These are phyloP conservation scores for Nymphicus hollandicus DNA, from an alignment of 2,113 vertebrate genomes.

Conservation along the genomic window DNA sequence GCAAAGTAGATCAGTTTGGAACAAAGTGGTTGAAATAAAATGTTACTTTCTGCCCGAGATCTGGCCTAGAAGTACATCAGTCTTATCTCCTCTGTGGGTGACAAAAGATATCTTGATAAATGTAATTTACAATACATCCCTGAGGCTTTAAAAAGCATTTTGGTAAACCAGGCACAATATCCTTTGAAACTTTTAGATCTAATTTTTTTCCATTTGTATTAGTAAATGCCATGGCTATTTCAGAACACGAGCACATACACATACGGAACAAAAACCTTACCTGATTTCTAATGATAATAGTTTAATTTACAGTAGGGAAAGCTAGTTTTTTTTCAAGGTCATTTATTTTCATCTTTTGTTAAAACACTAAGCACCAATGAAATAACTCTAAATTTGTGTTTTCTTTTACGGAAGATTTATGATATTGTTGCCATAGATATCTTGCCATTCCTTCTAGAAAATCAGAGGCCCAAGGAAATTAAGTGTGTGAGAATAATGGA, in stretches of 20 bases:
- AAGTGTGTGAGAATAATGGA: constrained; percentile 44
- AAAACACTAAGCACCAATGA: not conserved
- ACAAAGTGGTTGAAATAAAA: constrained; percentile 46
- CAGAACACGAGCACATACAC: not conserved
- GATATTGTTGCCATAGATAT: not conserved
- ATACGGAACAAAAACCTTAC: not conserved
- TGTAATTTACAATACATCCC: not conserved
- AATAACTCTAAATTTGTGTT: not conserved
- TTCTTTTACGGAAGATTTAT: not conserved
- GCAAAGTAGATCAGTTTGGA: constrained; percentile 12
- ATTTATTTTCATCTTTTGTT: constrained; percentile 39
- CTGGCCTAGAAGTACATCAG: constrained; percentile 63
- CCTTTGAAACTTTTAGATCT: constrained; percentile 58
- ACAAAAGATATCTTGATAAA: constrained; percentile 37
- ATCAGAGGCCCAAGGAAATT: constrained; percentile 54
- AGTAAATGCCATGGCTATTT: not conserved
- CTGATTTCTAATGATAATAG: not conserved
- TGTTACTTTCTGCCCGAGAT: constrained; percentile 47
- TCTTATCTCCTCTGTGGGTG: constrained; percentile 36
- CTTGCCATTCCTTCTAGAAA: constrained; percentile 26
- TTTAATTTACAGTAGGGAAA: constrained; percentile 33
- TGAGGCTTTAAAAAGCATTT: constrained; percentile 25
- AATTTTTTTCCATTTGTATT: constrained; percentile 7
- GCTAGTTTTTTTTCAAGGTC: constrained; percentile 74
- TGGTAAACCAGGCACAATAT: not conserved